phyloP scores from a whole-genome alignment of 1,140 invertebrate genomes.

The Glossosoma conforme region DNA sequence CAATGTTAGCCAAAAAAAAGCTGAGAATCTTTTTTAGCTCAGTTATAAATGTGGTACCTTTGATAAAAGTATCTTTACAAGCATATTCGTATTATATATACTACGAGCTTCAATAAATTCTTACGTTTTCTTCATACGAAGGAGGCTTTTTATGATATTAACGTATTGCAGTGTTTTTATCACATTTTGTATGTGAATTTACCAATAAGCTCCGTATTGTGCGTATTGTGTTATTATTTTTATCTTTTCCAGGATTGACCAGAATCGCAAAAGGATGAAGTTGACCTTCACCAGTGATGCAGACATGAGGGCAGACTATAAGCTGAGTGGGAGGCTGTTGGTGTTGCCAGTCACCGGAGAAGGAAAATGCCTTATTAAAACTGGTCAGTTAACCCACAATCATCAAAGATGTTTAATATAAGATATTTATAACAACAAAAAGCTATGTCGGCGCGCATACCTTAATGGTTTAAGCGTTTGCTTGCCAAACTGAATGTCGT shows the following conservation, averaged over 20 bases:
- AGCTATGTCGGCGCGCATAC: too few relatives aligned
- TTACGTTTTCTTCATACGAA: neutral
- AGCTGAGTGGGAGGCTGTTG: conserved; percentile 35
- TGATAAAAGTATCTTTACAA: neutral
- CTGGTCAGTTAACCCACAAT: too few relatives aligned
- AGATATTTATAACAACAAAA: neutral
- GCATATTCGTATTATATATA: neutral
- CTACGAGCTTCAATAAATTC: neutral
- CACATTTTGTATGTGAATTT: too few relatives aligned
- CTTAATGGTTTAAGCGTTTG: too few relatives aligned
- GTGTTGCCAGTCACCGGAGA: conserved; percentile 38
- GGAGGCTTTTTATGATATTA: neutral
- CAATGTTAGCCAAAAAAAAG: neutral
- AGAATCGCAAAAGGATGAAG: conserved; percentile 15
- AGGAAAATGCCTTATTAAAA: conserved; percentile 37
- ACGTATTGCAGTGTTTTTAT: neutral
- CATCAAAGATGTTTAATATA: neutral
- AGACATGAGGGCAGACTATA: conserved; percentile 31
- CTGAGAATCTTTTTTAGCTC: neutral
- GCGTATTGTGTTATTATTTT: conserved; percentile 1
- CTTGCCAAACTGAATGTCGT: too few relatives aligned
- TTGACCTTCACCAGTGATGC: conserved; percentile 14
- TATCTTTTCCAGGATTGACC: conserved; percentile 16
- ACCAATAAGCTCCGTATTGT: too few relatives aligned
- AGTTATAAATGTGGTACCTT: neutral